Conservation (phyloP, 2,113 vertebrate species). For the Corvus hawaiiensis region DNA sequence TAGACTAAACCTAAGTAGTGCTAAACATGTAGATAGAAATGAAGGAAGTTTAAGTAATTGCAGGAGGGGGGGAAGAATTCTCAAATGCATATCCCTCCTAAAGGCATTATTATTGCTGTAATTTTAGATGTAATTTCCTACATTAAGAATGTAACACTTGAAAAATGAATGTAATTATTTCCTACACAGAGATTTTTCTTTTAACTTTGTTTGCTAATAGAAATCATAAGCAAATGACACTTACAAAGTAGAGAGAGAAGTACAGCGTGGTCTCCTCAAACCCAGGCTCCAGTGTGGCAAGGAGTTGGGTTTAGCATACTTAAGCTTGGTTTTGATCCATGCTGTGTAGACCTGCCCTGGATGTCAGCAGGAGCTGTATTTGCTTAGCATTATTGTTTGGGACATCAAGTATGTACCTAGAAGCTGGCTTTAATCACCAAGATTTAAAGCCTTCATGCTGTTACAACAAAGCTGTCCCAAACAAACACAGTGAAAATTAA, state of each 20-base stretch:
- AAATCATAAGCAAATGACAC: background rate
- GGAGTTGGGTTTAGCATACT: background rate
- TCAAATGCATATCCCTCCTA: background rate
- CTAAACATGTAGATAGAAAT: background rate
- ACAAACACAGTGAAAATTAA: background rate
- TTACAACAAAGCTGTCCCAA: background rate
- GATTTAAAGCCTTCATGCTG: background rate
- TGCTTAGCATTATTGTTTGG: background rate
- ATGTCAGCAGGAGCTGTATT: background rate
- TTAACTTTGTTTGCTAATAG: background rate
- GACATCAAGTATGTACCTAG: background rate
- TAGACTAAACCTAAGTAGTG: background rate
- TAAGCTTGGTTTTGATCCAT: background rate
- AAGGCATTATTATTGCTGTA: background rate
- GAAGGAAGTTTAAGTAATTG: background rate
- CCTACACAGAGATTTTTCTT: background rate
- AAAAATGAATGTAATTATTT: background rate
- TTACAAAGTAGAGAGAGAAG: background rate
- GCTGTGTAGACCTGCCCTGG: background rate
- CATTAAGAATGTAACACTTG: background rate
- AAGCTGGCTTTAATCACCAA: slow-evolving; percentile 7
- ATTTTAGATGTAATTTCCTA: background rate
- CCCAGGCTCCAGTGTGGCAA: background rate
- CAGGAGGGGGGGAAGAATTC: background rate
- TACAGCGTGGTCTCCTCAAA: background rate